These are phyloP conservation scores for Megaustenia siamemsis DNA, from an alignment of 2,888 invertebrate species.

Conservation along the genomic window DNA sequence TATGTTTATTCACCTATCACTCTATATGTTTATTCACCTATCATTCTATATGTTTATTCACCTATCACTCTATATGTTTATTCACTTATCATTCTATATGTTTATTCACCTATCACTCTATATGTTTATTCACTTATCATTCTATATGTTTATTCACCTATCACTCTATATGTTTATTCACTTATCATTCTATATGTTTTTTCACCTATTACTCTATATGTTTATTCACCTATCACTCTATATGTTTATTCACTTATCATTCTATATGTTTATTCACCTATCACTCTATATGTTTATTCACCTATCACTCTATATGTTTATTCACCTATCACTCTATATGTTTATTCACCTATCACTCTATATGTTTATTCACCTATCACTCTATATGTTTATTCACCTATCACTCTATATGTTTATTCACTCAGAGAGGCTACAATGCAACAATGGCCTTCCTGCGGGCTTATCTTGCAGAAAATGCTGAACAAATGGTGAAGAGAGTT, in stretches of 20 bases:
- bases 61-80: no score
- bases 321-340: background rate
- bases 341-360: background rate
- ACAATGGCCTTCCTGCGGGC: conserved; percentile 56
- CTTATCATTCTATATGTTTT: no score
- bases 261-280: no score
- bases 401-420: background rate
- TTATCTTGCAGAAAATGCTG: conserved; percentile 51
- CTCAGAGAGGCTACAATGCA: conserved; percentile 58
- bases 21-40: no score
- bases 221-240: background rate
- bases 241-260: background rate
- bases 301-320: background rate
- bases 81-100: no score
- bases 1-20: no score
- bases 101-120: no score
- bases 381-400: background rate
- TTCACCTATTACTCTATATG: no score
- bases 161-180: no score
- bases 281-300: background rate
- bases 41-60: no score
- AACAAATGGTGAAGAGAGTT: conserved; percentile 26
- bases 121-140: no score
- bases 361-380: background rate
- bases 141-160: no score